A percentile compares a stretch with the other conserved stretches of the same genome.
phyloP scores from a whole-genome alignment of 2,797 vertebrate species.

The Uromys caudimaculatus region DNA sequence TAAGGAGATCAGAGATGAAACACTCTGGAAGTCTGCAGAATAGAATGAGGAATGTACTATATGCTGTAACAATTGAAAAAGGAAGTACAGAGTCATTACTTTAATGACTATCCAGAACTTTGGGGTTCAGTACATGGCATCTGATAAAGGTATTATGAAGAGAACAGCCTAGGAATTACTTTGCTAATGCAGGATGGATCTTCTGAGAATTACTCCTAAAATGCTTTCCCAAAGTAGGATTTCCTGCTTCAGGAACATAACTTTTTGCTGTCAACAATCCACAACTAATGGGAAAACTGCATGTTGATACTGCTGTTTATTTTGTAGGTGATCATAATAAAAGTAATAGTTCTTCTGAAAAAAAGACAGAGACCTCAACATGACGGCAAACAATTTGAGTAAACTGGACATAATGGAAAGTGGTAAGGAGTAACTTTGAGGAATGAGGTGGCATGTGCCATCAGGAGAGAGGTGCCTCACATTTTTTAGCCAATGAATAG shows the following conservation, averaged over 20 bases:
- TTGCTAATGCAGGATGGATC: background rate
- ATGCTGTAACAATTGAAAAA: background rate
- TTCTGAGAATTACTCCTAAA: background rate
- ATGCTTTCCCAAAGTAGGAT: background rate
- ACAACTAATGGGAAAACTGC: background rate
- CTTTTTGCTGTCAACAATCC: background rate
- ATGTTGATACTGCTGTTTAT: background rate
- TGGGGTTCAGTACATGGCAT: background rate
- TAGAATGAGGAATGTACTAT: background rate
- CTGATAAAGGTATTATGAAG: background rate
- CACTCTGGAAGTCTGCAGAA: background rate
- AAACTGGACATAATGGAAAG: background rate
- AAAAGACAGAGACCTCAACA: background rate
- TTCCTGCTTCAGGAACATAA: background rate
- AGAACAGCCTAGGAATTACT: background rate
- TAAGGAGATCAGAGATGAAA: conserved; percentile 15
- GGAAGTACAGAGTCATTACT: background rate
- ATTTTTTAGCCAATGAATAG: background rate
- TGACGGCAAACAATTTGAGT: background rate
- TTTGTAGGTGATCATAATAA: background rate
- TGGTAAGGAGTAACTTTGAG: background rate
- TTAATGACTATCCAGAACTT: background rate
- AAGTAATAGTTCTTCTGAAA: background rate
- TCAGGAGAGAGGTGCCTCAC: background rate
- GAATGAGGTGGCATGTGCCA: background rate